Conservation (phyloP, 2,888 invertebrate species). For the Scaptomyza flava region DNA sequence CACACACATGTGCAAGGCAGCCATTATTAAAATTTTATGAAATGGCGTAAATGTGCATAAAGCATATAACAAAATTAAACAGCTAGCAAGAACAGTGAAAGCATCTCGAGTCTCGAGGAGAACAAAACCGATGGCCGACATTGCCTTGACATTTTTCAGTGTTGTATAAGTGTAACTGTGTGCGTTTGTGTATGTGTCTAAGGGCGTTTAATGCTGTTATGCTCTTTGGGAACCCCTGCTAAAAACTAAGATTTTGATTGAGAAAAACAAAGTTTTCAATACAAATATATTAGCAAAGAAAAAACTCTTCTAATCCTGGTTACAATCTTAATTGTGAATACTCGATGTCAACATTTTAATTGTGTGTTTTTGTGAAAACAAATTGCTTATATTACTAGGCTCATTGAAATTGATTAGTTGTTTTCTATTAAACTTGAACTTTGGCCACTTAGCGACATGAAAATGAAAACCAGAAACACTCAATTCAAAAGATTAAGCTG, state of each 20-base stretch:
- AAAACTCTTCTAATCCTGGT: not conserved
- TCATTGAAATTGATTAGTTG: conserved; percentile 22
- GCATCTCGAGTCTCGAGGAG: not conserved
- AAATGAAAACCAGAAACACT: not conserved
- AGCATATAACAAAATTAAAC: conserved; percentile 73
- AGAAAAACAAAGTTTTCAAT: too few species aligned
- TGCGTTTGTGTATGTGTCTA: not conserved
- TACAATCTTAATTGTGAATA: not conserved
- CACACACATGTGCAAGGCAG: conserved; percentile 14
- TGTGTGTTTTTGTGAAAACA: conserved; percentile 17
- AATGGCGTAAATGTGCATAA: conserved; percentile 77
- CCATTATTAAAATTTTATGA: conserved; percentile 79
- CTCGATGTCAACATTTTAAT: conserved; percentile 9
- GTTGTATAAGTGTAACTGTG: not conserved
- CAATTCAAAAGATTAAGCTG: conserved; percentile 31
- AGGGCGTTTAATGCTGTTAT: not conserved
- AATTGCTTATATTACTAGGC: conserved; percentile 21
- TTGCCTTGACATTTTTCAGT: conserved; percentile 50
- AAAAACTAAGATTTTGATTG: too few species aligned
- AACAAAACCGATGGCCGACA: conserved; percentile 24
- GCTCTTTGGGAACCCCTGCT: not conserved
- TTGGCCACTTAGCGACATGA: not conserved
- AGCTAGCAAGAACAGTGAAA: conserved; percentile 33
- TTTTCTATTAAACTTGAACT: conserved; percentile 23
- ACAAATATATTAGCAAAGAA: too few species aligned